Evolutionary conservation across 1,140 invertebrate genomes (phyloP).

Genomic region (Spodoptera litura): DNA sequence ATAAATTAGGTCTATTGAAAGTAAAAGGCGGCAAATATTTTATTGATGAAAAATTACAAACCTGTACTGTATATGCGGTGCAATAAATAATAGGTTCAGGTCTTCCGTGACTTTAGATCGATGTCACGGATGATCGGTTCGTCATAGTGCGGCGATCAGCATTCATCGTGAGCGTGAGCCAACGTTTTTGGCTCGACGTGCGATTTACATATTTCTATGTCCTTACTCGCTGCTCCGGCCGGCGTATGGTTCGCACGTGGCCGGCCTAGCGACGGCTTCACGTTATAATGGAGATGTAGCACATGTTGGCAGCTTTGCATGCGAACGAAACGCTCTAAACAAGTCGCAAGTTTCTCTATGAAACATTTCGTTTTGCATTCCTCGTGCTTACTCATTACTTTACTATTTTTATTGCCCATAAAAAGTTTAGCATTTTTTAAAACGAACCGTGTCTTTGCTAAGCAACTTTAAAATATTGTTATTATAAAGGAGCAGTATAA

Average conservation of each 20-base stretch:
- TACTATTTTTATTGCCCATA: conserved; percentile 23
- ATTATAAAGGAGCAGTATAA: too few relatives aligned
- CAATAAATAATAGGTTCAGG: conserved; percentile 29
- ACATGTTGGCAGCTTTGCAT: conserved; percentile 57
- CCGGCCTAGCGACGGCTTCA: conserved; percentile 53
- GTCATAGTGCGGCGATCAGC: conserved; percentile 58
- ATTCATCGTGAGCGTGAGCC: conserved; percentile 57
- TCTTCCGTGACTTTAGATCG: conserved; percentile 18
- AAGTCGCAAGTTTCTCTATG: conserved; percentile 42
- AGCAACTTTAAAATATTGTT: too few relatives aligned
- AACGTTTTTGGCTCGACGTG: conserved; percentile 60
- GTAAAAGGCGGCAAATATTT: neutral
- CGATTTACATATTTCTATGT: conserved; percentile 67
- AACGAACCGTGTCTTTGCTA: neutral
- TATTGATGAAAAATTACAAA: neutral
- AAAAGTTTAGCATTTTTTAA: neutral
- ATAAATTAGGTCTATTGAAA: neutral
- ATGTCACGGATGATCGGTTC: conserved; percentile 56
- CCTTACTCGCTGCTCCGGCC: conserved; percentile 49
- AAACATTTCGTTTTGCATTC: conserved; percentile 35
- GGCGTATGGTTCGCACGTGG: conserved; percentile 63
- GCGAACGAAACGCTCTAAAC: conserved; percentile 42
- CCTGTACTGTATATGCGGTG: conserved; percentile 2
- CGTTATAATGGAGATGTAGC: conserved; percentile 56
- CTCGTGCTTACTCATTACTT: conserved; percentile 11